phyloP scores from a whole-genome alignment of 2,888 invertebrate genomes.

The Tetanocera ferruginea region DNA sequence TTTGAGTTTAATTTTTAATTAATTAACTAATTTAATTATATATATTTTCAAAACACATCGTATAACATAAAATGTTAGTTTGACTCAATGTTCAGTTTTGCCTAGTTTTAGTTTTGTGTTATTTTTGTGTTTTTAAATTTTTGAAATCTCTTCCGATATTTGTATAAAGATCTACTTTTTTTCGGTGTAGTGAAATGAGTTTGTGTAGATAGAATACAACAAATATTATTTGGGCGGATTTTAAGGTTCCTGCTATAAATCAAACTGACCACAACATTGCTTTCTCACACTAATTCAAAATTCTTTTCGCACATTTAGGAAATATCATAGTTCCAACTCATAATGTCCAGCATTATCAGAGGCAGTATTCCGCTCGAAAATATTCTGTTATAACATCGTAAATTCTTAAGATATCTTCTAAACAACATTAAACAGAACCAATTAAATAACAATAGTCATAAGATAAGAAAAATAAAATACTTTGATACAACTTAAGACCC shows the following conservation, averaged over 20 bases:
- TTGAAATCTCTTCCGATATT: not conserved
- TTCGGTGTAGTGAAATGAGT: not conserved
- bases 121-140: too few species aligned
- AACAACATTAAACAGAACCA: not conserved
- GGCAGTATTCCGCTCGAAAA: conserved; percentile 68
- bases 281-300: conserved; percentile 11
- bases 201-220: not conserved
- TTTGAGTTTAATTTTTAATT: too few species aligned
- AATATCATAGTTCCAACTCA: conserved; percentile 66
- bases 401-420: conserved; percentile 12
- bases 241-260: not conserved
- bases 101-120: too few species aligned
- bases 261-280: not conserved
- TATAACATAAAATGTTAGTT: too few species aligned
- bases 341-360: conserved; percentile 69
- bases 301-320: conserved; percentile 52
- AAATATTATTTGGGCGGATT: not conserved
- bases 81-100: too few species aligned
- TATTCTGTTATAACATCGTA: conserved; percentile 66
- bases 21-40: too few species aligned
- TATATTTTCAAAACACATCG: too few species aligned
- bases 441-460: conserved; percentile 10
- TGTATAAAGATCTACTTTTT: too few species aligned
- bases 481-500: conserved; percentile 38
- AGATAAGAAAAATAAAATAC: conserved; percentile 7